phyloP scores from a whole-genome alignment of 2,888 invertebrate genomes.

The Theretra japonica region DNA sequence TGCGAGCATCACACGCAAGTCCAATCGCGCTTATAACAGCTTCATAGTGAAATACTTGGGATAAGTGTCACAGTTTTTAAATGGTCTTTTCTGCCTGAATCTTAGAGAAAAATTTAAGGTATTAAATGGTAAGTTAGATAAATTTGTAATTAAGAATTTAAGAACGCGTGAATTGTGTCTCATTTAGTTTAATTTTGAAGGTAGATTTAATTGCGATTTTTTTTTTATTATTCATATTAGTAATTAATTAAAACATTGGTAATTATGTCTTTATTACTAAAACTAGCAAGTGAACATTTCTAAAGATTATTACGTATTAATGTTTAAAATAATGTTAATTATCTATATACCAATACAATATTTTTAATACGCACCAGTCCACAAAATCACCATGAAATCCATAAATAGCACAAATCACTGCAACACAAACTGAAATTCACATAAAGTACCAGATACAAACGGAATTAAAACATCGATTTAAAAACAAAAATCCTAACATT shows the following conservation, averaged over 20 bases:
- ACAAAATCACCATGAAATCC: slow-evolving; percentile 15
- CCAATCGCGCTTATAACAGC: neutral
- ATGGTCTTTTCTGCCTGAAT: neutral
- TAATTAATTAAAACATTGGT: no score
- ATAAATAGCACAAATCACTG: slow-evolving; percentile 14
- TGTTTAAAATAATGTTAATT: no score
- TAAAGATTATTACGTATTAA: no score
- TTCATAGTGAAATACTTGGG: neutral
- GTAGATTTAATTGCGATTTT: no score
- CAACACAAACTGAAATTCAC: neutral
- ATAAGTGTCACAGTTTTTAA: neutral
- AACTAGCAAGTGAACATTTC: no score
- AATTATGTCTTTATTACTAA: no score
- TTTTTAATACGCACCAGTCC: slow-evolving; percentile 1
- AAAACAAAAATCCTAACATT: neutral
- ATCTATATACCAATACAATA: neutral
- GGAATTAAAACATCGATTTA: neutral
- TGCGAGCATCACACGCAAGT: slow-evolving; percentile 16
- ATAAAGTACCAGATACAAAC: neutral
- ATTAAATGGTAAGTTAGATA: no score
- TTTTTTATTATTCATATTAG: no score
- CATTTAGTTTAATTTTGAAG: no score
- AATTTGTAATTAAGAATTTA: no score
- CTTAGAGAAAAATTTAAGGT: neutral
- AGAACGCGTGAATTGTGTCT: no score